phyloP scores from a whole-genome alignment of 2,113 vertebrate species.

The Crotalus tigris region DNA sequence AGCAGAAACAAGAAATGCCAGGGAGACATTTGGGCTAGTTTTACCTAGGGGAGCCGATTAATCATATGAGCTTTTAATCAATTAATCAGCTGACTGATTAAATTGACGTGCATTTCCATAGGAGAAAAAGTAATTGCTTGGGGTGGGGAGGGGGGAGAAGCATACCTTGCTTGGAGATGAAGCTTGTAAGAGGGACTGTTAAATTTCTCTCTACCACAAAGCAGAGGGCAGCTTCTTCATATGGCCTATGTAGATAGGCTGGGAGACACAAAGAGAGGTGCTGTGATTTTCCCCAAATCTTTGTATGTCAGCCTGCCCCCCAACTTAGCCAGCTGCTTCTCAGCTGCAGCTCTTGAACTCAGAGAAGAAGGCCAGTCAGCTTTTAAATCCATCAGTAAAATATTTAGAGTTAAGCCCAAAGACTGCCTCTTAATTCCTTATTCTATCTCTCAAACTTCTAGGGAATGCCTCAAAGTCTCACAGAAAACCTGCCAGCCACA shows the following conservation, averaged over 20 bases:
- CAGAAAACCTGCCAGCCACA: background rate
- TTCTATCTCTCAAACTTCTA: background rate
- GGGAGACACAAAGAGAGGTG: background rate
- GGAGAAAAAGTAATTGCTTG: background rate
- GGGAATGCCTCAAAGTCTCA: background rate
- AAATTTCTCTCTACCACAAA: background rate
- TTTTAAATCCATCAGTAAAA: background rate
- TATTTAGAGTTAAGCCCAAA: background rate
- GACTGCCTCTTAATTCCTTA: background rate
- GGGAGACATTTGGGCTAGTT: background rate
- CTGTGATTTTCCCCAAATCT: background rate
- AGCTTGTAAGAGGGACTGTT: background rate
- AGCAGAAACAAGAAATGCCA: background rate
- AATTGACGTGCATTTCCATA: background rate
- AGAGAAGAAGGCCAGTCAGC: background rate
- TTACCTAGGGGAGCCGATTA: background rate
- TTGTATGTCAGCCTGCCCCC: background rate
- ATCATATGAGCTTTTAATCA: conserved; percentile 5
- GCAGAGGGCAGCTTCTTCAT: background rate
- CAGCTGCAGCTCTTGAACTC: background rate
- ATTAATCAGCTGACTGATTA: background rate
- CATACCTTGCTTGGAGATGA: background rate
- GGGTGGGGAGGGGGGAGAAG: background rate
- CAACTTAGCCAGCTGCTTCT: background rate
- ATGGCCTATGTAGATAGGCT: background rate